Base-by-base conservation (phyloP, 2,113 vertebrate genomes). In the Tylochromis polylepis region DNA sequence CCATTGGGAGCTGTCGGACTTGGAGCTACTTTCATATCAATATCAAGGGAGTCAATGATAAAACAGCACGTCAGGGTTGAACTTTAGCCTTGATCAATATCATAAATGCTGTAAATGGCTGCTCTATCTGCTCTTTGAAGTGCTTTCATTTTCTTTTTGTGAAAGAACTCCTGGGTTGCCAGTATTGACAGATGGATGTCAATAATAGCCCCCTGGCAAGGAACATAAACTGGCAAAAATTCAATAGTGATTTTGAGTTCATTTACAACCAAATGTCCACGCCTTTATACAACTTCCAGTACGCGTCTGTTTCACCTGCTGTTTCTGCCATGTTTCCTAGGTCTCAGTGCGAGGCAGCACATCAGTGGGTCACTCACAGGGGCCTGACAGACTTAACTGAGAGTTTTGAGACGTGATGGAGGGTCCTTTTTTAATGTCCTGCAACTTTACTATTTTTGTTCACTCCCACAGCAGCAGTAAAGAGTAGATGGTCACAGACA, bases 71-170 rank as follows among this genome's bases (percentile, higher is more conserved):
- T 53, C 4, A 1, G 53, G 56, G 70, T 27, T 53, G 79, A 83
- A 84, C 56, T 57, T 84, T 15, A 24, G 24, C 11, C 34, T 24
- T 53, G 75, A 91, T 92, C 85, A 82, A 86, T 91, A 86, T 79
- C 31, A 85, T 59, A 60, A 90, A 81, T 9, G 75, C 55, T 83
- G 38, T 84, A 72, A 90, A 89, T 79, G 55, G 78, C 24, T 82
- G n/a, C 41, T 83, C 86, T 56, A 60, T 87, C 29, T 67, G 31
- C 53, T 22, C 72, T 31, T 82, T 81, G 15, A 80, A 60, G 84
- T 46, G 55, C 27, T 57, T 62, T 83, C 15, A 43, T 78, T 80
- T 57, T 22, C 18, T 59, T 84, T 62, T 55, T 79, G 36, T 75
- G 24, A 79, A 88, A 81, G 15, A 58, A 58, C 20, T 70, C 83